These are phyloP conservation scores for Torymus auratus DNA, from an alignment of 2,888 invertebrate genomes.

Conservation along the genomic window DNA sequence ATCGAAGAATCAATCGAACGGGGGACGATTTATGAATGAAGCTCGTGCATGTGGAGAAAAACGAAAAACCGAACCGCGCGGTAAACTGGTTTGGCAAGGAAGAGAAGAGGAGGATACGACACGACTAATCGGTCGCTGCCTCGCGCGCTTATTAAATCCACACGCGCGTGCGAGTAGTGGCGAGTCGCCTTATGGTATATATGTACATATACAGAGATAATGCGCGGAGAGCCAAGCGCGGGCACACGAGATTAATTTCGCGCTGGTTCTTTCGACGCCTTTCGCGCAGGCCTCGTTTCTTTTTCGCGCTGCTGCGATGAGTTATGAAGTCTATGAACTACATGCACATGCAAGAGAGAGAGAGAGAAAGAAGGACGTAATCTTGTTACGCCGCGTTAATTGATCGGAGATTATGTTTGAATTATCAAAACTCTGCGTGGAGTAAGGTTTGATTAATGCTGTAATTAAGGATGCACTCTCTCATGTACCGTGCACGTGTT, in stretches of 20 bases:
- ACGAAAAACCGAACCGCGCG: neutral
- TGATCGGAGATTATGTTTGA: no score
- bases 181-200: no score
- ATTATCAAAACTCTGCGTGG: no score
- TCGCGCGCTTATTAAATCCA: constrained; percentile 33
- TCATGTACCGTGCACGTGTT: no score
- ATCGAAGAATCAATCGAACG: constrained; percentile 21
- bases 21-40: constrained; percentile 37
- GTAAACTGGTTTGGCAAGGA: constrained; percentile 38
- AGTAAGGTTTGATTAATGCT: no score
- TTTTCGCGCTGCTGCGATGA: no score
- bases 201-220: constrained; percentile 1
- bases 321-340: no score
- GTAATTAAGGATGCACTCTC: no score
- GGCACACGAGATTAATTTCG: constrained; percentile 24
- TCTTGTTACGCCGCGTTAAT: no score
- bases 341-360: no score
- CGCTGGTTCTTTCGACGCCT: neutral
- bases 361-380: no score
- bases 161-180: neutral
- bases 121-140: constrained; percentile 46
- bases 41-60: neutral
- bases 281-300: neutral
- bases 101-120: constrained; percentile 4
- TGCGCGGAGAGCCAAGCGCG: neutral